Percentiles rank a stretch among this genome's conserved stretches.
Conservation (phyloP, 2,888 invertebrate genomes). For the Troides helena region DNA sequence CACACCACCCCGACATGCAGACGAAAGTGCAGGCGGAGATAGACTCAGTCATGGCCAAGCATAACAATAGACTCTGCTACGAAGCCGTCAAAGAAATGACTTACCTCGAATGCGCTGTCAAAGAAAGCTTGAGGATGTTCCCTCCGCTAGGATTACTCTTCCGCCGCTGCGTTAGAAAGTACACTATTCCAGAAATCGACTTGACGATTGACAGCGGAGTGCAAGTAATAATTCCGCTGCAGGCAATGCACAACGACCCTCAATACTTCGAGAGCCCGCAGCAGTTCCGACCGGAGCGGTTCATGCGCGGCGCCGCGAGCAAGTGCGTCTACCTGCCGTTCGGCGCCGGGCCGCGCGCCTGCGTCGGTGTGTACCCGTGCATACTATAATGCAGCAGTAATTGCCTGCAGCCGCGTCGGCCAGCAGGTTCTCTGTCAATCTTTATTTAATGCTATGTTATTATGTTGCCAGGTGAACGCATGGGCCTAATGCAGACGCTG, state of each 20-base stretch:
- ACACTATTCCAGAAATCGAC: slow-evolving; percentile 35
- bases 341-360: slow-evolving; percentile 39
- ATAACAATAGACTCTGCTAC: slow-evolving; percentile 3
- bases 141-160: slow-evolving; percentile 33
- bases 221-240: slow-evolving; percentile 33
- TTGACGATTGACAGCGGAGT: slow-evolving; percentile 35
- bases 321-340: slow-evolving; percentile 38
- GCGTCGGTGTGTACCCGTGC: slow-evolving; percentile 36
- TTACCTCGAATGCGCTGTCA: slow-evolving; percentile 11
- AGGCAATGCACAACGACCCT: slow-evolving; percentile 31
- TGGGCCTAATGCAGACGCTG: slow-evolving; percentile 20
- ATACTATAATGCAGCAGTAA: too few relatives aligned
- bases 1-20: slow-evolving; percentile 44
- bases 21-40: slow-evolving; percentile 43
- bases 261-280: slow-evolving; percentile 33
- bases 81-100: slow-evolving; percentile 17
- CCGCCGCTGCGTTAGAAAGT: slow-evolving; percentile 33
- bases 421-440: too few relatives aligned
- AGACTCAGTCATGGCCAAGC: slow-evolving; percentile 31
- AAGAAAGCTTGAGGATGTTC: slow-evolving; percentile 34
- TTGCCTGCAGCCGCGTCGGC: too few relatives aligned
- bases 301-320: slow-evolving; percentile 18
- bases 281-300: slow-evolving; percentile 38
- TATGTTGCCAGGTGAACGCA: slow-evolving; percentile 4
- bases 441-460: too few relatives aligned